A percentile compares a stretch with the other conserved stretches of the same genome.
phyloP scores from a whole-genome alignment of 2,888 invertebrate genomes.

The Ophion costatus region DNA sequence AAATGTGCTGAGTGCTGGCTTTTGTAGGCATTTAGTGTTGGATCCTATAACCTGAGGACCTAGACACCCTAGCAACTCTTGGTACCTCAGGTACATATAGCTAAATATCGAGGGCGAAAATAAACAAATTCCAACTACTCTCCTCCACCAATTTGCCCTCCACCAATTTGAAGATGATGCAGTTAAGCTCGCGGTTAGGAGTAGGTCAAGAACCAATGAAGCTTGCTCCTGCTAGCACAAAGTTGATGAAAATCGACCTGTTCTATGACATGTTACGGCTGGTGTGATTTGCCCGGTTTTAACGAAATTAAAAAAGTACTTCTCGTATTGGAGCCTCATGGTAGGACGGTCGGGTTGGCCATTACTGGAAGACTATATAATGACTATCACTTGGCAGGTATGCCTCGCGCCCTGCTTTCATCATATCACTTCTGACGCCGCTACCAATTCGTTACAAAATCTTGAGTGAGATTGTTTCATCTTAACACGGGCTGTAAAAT shows the following conservation, averaged over 20 bases:
- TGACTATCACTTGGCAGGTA: slow-evolving; percentile 9
- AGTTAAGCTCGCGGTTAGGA: too few relatives aligned
- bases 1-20: too few relatives aligned
- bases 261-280: background rate
- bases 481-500: background rate
- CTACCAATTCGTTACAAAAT: slow-evolving; percentile 44
- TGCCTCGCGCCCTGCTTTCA: slow-evolving; percentile 1
- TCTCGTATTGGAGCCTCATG: too few relatives aligned
- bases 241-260: background rate
- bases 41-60: too few relatives aligned
- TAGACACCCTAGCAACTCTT: too few relatives aligned
- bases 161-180: too few relatives aligned
- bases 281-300: too few relatives aligned
- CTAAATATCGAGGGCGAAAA: too few relatives aligned
- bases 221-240: background rate
- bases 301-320: background rate
- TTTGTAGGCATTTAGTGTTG: too few relatives aligned
- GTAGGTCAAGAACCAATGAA: background rate
- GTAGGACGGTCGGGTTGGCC: slow-evolving; percentile 10
- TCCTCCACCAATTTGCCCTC: too few relatives aligned
- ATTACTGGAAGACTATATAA: slow-evolving; percentile 1
- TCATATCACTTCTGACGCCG: slow-evolving; percentile 35
- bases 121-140: too few relatives aligned
- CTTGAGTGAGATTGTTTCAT: slow-evolving; percentile 22
- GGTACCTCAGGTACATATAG: too few relatives aligned